phyloP scores from a whole-genome alignment of 2,797 vertebrate species.

The Micromesistius poutassou region DNA sequence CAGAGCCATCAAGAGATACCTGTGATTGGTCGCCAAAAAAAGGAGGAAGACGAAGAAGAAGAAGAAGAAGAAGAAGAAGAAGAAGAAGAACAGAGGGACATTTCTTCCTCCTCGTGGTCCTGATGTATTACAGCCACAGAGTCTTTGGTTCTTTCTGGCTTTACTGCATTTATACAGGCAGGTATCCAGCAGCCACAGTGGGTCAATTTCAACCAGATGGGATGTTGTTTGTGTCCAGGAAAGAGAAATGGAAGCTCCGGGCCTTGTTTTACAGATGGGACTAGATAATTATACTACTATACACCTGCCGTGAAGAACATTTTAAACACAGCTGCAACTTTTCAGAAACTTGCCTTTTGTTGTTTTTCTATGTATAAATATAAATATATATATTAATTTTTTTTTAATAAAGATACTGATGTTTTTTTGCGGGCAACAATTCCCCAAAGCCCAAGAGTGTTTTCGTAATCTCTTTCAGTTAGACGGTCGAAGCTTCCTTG shows the following conservation, averaged over 20 bases:
- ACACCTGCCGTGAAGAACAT: background rate
- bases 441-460: background rate
- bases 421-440: too few species aligned
- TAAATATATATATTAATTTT: background rate
- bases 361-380: too few species aligned
- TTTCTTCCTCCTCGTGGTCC: conserved; percentile 1
- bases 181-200: background rate
- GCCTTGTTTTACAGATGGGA: background rate
- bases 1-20: background rate
- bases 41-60: too few species aligned
- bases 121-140: background rate
- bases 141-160: background rate
- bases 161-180: background rate
- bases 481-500: conserved; percentile 14
- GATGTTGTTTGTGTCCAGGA: background rate
- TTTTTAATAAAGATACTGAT: too few species aligned
- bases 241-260: background rate
- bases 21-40: conserved; percentile 12
- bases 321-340: background rate
- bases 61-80: too few species aligned
- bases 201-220: background rate
- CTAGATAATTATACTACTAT: background rate
- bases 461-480: conserved; percentile 13
- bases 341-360: background rate
- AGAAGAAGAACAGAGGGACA: background rate